phyloP scores from a whole-genome alignment of 2,797 vertebrate species.

The Rachycentron canadum region DNA sequence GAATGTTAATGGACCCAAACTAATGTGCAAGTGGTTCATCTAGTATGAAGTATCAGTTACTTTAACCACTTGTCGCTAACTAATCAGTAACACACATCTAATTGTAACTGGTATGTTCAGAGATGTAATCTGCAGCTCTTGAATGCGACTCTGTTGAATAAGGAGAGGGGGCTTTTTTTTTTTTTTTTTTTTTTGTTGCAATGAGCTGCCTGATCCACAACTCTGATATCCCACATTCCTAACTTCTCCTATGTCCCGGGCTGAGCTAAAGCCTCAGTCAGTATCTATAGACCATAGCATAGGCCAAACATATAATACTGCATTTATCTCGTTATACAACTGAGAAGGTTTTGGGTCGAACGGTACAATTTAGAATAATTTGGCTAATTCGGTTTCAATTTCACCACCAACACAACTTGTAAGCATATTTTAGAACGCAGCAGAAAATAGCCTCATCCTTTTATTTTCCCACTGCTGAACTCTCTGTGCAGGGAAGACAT shows the following conservation, averaged over 20 bases:
- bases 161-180: slow-evolving; percentile 54
- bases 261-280: slow-evolving; percentile 63
- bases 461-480: background rate
- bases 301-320: background rate
- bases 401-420: background rate
- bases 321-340: slow-evolving; percentile 2
- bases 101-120: slow-evolving; percentile 80
- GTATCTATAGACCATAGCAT: slow-evolving; percentile 26
- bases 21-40: slow-evolving; percentile 39
- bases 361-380: background rate
- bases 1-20: slow-evolving; percentile 43
- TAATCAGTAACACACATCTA: slow-evolving; percentile 83
- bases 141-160: slow-evolving; percentile 77
- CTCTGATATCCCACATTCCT: slow-evolving; percentile 81
- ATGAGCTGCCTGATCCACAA: slow-evolving; percentile 70
- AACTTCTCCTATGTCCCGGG: slow-evolving; percentile 70
- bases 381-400: slow-evolving; percentile 4
- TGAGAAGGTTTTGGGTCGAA: background rate
- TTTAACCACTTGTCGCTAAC: slow-evolving; percentile 68
- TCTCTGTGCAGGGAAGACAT: background rate
- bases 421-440: background rate
- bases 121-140: slow-evolving; percentile 79
- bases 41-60: slow-evolving; percentile 63
- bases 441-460: background rate
- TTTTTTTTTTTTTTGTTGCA: slow-evolving; percentile 63